Conservation (phyloP, 2,113 vertebrate genomes). For the Megaceryle torquata region DNA sequence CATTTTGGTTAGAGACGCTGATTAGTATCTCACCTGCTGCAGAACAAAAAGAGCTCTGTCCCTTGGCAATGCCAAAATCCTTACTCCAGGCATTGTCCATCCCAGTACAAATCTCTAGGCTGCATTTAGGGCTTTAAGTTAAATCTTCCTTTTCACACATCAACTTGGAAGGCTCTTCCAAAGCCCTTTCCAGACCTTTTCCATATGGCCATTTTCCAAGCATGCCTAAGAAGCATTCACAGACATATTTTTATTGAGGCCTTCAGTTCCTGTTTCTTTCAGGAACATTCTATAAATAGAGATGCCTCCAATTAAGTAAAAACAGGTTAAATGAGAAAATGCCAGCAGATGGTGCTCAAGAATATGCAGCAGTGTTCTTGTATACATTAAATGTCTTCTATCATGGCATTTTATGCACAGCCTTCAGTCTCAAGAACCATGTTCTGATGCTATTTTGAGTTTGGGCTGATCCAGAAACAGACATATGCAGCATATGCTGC, state of each 20-base stretch:
- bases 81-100: background rate
- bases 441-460: background rate
- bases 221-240: background rate
- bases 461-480: background rate
- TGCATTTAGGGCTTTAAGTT: background rate
- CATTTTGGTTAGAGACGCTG: background rate
- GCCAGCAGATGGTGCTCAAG: conserved; percentile 38
- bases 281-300: background rate
- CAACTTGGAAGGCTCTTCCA: background rate
- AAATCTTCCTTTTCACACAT: background rate
- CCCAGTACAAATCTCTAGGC: background rate
- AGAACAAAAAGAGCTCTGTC: background rate
- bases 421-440: background rate
- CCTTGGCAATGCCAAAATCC: background rate
- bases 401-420: background rate
- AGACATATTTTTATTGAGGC: background rate
- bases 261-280: background rate
- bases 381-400: background rate
- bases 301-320: background rate
- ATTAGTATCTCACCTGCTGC: background rate
- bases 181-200: background rate
- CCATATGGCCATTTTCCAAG: background rate
- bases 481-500: background rate
- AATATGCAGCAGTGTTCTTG: background rate
- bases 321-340: background rate